Evolutionary conservation across 2,797 vertebrate species (phyloP).

Genomic region (Gymnoscopelus microlampas): DNA sequence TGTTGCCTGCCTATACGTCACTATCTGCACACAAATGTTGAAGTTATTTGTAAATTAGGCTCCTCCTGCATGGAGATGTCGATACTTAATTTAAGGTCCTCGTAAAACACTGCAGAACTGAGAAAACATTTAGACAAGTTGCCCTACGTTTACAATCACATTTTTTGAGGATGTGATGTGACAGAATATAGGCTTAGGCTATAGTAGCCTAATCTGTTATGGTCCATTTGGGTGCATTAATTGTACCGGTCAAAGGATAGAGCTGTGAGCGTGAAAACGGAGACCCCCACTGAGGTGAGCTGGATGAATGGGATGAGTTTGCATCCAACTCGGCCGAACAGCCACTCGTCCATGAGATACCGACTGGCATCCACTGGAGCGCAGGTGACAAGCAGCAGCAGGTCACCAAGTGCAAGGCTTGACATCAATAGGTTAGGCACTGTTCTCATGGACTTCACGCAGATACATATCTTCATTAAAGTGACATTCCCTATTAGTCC

Average conservation of each 20-base stretch:
- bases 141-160: no score
- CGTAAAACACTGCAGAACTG: no score
- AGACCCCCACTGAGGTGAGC: conserved; percentile 90
- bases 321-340: conserved; percentile 88
- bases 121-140: no score
- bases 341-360: conserved; percentile 85
- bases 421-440: conserved; percentile 89
- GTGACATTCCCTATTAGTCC: conserved; percentile 88
- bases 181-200: no score
- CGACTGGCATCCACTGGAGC: conserved; percentile 89
- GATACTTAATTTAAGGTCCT: no score
- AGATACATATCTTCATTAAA: conserved; percentile 88
- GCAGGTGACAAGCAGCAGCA: conserved; percentile 87
- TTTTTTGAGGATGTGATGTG: no score
- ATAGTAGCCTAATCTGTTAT: no score
- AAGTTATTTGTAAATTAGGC: no score
- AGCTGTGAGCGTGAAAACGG: conserved; percentile 89
- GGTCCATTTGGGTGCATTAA: background rate
- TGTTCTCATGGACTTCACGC: conserved; percentile 87
- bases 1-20: no score
- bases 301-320: conserved; percentile 91
- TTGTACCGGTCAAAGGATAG: conserved; percentile 89
- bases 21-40: no score
- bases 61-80: no score
- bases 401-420: conserved; percentile 87